Conservation (phyloP, 2,888 invertebrate species). For the Alcis repandata region DNA sequence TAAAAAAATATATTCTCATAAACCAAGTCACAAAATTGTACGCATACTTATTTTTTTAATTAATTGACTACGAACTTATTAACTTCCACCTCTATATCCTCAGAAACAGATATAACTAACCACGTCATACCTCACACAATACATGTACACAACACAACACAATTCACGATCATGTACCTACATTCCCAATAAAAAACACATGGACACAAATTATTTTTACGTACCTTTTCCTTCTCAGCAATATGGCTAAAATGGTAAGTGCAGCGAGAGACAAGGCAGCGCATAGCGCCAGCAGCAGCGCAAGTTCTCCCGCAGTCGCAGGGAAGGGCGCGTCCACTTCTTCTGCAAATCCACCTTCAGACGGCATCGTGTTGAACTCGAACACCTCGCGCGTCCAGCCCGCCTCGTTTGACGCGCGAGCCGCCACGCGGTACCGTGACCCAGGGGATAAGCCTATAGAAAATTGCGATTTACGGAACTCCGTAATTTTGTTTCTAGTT, state of each 20-base stretch:
- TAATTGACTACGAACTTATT: no score
- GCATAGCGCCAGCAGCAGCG: constrained; percentile 81
- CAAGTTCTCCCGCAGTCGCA: constrained; percentile 79
- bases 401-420: constrained; percentile 88
- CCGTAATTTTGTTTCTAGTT: no score
- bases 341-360: constrained; percentile 83
- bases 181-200: no score
- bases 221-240: constrained; percentile 84
- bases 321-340: constrained; percentile 82
- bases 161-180: no score
- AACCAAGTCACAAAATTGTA: no score
- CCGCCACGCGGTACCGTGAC: constrained; percentile 87
- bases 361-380: constrained; percentile 86
- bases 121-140: no score
- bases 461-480: neutral
- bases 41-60: no score
- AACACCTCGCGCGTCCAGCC: constrained; percentile 87
- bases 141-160: no score
- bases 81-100: no score
- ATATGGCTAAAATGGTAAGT: constrained; percentile 86
- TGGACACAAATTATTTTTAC: constrained; percentile 10
- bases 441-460: constrained; percentile 82
- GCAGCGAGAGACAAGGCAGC: constrained; percentile 86
- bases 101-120: no score
- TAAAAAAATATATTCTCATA: no score